Evolutionary conservation across 2,888 invertebrate species (phyloP).

Genomic region (Rhogogaster chlorosoma): DNA sequence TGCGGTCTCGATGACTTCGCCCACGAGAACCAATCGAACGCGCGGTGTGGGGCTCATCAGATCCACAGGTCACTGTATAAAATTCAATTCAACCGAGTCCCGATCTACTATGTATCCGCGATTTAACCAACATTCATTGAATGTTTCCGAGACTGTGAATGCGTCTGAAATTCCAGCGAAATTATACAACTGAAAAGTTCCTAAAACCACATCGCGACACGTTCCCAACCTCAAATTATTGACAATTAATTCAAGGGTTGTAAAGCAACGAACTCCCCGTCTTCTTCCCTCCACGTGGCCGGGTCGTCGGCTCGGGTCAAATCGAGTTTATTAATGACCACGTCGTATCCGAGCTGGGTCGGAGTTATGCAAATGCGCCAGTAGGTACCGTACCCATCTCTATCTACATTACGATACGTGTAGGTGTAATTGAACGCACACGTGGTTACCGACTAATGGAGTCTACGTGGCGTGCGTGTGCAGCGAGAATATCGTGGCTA

Average conservation of each 20-base stretch:
- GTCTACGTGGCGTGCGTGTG: slow-evolving; percentile 46
- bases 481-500: slow-evolving; percentile 17
- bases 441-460: slow-evolving; percentile 33
- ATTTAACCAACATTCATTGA: no score
- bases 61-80: neutral
- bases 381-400: slow-evolving; percentile 29
- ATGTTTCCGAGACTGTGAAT: no score
- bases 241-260: neutral
- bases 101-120: neutral
- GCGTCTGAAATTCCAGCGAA: no score
- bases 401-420: slow-evolving; percentile 25
- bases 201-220: neutral
- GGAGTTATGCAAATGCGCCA: slow-evolving; percentile 36
- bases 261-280: neutral
- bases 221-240: neutral
- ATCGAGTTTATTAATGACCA: slow-evolving; percentile 47
- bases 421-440: slow-evolving; percentile 46
- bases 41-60: neutral
- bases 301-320: slow-evolving; percentile 30
- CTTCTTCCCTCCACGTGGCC: slow-evolving; percentile 24
- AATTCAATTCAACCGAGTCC: slow-evolving; percentile 1
- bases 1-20: neutral
- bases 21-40: slow-evolving; percentile 1
- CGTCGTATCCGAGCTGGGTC: neutral
- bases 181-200: neutral